Percentiles rank a stretch among this genome's conserved stretches.
These are phyloP conservation scores for Toxonevra muliebris DNA, from an alignment of 2,888 invertebrate genomes.

Conservation along the genomic window DNA sequence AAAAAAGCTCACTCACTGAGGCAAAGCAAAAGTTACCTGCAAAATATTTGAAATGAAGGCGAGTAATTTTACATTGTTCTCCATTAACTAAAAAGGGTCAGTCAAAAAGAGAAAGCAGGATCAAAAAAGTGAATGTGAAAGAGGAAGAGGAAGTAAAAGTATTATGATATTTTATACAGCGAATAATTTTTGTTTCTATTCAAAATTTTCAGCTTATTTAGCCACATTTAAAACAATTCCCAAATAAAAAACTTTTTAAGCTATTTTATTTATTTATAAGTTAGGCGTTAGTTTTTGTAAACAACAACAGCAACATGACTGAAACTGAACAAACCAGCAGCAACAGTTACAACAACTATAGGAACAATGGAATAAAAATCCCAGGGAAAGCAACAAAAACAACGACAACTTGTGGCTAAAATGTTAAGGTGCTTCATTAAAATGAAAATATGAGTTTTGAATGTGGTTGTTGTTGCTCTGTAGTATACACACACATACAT, in stretches of 20 bases:
- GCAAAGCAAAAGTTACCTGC: too few species aligned
- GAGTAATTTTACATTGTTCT: too few species aligned
- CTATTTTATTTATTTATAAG: conserved; percentile 53
- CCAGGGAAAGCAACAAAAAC: background rate
- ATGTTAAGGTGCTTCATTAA: background rate
- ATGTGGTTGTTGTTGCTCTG: background rate
- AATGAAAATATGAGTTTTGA: too few species aligned
- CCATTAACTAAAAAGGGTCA: too few species aligned
- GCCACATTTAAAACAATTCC: conserved; percentile 3
- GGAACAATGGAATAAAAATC: background rate
- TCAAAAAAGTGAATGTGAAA: too few species aligned
- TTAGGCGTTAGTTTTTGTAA: conserved; percentile 45
- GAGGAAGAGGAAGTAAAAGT: too few species aligned
- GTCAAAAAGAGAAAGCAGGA: too few species aligned
- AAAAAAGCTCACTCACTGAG: too few species aligned
- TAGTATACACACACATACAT: background rate
- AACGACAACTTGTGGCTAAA: background rate
- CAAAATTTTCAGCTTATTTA: background rate
- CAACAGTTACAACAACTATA: background rate
- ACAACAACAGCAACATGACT: background rate
- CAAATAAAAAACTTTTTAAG: background rate
- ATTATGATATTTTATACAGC: too few species aligned
- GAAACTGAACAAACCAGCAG: background rate
- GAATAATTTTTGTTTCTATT: too few species aligned
- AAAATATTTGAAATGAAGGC: too few species aligned